These are phyloP conservation scores for Microctenopoma stevenorrisi DNA, from an alignment of 2,797 vertebrate genomes.

Conservation along the genomic window DNA sequence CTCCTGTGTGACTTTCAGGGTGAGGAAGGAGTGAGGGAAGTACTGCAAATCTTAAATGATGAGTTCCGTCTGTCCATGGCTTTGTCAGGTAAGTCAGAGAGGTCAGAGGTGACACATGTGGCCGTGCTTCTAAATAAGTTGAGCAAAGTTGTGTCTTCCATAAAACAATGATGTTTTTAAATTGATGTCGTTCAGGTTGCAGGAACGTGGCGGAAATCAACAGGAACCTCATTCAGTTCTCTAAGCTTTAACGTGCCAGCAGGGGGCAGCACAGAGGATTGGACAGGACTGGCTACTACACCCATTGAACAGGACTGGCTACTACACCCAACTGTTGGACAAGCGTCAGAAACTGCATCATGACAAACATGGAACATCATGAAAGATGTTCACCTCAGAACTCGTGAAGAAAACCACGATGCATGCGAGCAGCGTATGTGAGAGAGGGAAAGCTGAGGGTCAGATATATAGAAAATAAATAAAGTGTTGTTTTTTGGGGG, in stretches of 20 bases:
- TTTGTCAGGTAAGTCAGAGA: slow-evolving; percentile 85
- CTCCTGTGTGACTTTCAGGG: slow-evolving; percentile 80
- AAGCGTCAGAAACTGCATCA: slow-evolving; percentile 4
- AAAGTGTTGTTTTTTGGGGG: slow-evolving; percentile 41
- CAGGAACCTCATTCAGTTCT: slow-evolving; percentile 88
- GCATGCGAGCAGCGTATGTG: slow-evolving; percentile 1
- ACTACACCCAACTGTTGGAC: slow-evolving; percentile 2
- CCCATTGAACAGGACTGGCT: slow-evolving; percentile 7
- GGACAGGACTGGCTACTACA: background rate
- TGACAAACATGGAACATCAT: too few relatives aligned
- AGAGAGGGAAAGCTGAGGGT: too few relatives aligned
- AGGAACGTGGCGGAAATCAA: slow-evolving; percentile 90
- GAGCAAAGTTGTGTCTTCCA: background rate
- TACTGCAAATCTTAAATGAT: slow-evolving; percentile 91
- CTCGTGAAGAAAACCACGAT: background rate
- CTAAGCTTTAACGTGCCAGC: slow-evolving; percentile 84
- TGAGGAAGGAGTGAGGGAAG: slow-evolving; percentile 89
- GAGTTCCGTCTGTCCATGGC: slow-evolving; percentile 93
- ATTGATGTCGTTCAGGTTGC: slow-evolving; percentile 83
- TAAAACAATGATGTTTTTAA: background rate
- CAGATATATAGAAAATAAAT: slow-evolving; percentile 10
- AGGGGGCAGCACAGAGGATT: slow-evolving; percentile 44
- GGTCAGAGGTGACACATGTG: background rate
- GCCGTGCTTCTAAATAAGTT: background rate
- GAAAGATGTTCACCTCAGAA: slow-evolving; percentile 12